Percentiles rank a stretch among this genome's conserved stretches.
Conservation (phyloP, 1,140 invertebrate species). For the Asbolus verrucosus region DNA sequence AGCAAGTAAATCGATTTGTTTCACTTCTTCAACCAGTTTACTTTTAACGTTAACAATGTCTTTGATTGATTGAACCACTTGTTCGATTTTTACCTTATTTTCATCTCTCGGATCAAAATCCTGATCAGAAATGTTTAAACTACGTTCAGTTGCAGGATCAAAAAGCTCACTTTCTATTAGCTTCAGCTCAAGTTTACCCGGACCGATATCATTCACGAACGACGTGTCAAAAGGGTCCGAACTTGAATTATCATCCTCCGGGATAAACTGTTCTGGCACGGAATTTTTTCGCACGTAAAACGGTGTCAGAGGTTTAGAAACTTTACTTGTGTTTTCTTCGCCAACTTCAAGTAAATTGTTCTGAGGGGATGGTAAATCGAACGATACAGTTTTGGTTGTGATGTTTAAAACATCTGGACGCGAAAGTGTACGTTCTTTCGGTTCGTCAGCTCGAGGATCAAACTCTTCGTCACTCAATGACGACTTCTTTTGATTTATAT, state of each 20-base stretch:
- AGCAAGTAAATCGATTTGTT: constrained; percentile 71
- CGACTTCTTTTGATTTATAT: constrained; percentile 52
- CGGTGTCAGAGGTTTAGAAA: constrained; percentile 81
- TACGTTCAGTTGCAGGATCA: constrained; percentile 69
- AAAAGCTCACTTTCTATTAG: constrained; percentile 73
- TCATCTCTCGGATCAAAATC: constrained; percentile 70
- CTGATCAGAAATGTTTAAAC: constrained; percentile 70
- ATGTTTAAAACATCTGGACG: constrained; percentile 71
- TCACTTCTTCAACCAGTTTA: constrained; percentile 55
- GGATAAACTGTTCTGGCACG: constrained; percentile 67
- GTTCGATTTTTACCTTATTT: constrained; percentile 61
- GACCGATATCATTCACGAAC: constrained; percentile 68
- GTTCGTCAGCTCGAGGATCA: constrained; percentile 76
- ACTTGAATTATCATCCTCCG: constrained; percentile 67
- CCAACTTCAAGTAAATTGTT: constrained; percentile 62
- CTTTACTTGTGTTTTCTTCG: constrained; percentile 67
- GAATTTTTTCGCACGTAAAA: constrained; percentile 76
- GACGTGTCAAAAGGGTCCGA: constrained; percentile 78
- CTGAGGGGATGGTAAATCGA: constrained; percentile 71
- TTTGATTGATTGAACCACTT: constrained; percentile 60
- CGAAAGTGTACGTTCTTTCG: constrained; percentile 66
- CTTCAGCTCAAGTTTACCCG: constrained; percentile 73
- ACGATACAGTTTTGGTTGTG: constrained; percentile 76
- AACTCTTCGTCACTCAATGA: constrained; percentile 76
- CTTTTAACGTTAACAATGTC: constrained; percentile 53